These are phyloP conservation scores for Nebria salina DNA, from an alignment of 2,888 invertebrate genomes.

Conservation along the genomic window DNA sequence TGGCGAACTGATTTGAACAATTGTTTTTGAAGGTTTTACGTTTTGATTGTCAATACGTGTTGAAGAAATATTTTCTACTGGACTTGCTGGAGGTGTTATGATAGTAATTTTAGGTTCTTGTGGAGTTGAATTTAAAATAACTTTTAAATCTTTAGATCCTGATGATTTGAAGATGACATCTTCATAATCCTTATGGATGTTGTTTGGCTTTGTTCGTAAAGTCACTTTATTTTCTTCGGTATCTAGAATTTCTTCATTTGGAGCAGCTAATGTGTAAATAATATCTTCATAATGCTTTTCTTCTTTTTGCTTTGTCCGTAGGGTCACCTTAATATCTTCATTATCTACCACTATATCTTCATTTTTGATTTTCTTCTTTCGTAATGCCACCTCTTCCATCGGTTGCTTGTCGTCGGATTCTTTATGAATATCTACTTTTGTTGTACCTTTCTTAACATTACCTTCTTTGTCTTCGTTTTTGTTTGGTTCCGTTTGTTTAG, in stretches of 20 bases:
- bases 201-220: not conserved
- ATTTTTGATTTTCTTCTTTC: not conserved
- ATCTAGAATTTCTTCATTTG: constrained; percentile 24
- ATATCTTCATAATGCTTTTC: constrained; percentile 17
- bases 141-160: not conserved
- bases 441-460: not conserved
- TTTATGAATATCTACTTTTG: not conserved
- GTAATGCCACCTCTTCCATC: not conserved
- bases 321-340: constrained; percentile 13
- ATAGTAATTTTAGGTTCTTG: constrained; percentile 29
- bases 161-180: not conserved
- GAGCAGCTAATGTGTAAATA: not conserved
- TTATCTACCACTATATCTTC: not conserved
- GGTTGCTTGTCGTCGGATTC: too few relatives aligned
- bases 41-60: constrained; percentile 36
- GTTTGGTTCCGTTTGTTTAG: not conserved
- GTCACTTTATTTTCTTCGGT: not conserved
- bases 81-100: constrained; percentile 15
- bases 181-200: not conserved
- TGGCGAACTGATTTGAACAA: constrained; percentile 63
- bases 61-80: constrained; percentile 34
- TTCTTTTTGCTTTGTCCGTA: constrained; percentile 12
- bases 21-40: constrained; percentile 59
- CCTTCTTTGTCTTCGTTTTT: not conserved
- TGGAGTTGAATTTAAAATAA: not conserved